Percentiles rank a stretch among this genome's conserved stretches.
phyloP scores from a whole-genome alignment of 53 echinoderm and acorn worm genomes.

The Luidia sarsii region DNA sequence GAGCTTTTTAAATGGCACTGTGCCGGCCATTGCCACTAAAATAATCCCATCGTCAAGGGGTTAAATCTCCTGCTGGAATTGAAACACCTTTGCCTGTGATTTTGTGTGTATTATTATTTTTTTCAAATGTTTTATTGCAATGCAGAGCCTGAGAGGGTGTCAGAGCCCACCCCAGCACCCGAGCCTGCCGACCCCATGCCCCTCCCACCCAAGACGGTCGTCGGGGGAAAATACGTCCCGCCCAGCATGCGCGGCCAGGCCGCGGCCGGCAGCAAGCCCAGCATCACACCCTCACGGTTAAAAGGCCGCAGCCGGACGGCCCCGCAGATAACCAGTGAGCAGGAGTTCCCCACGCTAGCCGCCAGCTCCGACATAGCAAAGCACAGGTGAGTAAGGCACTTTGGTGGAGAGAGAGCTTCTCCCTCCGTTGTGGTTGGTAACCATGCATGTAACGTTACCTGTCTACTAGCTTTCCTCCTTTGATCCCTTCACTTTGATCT shows the following conservation, averaged over 20 bases:
- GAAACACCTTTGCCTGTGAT: no score
- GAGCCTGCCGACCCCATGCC: conserved; percentile 15
- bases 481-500: no score
- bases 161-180: conserved; percentile 34
- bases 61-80: no score
- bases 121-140: no score
- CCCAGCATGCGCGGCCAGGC: conserved; percentile 64
- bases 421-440: no score
- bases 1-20: no score
- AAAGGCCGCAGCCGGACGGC: conserved; percentile 50
- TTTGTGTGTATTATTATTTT: no score
- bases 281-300: conserved; percentile 26
- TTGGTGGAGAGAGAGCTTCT: no score
- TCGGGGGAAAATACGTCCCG: conserved; percentile 79
- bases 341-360: conserved; percentile 89
- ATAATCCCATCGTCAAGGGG: no score
- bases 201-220: background rate
- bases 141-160: conserved; percentile 14
- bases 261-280: background rate
- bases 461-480: no score
- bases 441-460: no score
- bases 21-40: no score
- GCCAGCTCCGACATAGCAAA: conserved; percentile 95
- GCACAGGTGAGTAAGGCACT: conserved; percentile 71
- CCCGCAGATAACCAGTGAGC: conserved; percentile 81